Conservation (phyloP, 2,113 vertebrate genomes). For the Elephas maximus region DNA sequence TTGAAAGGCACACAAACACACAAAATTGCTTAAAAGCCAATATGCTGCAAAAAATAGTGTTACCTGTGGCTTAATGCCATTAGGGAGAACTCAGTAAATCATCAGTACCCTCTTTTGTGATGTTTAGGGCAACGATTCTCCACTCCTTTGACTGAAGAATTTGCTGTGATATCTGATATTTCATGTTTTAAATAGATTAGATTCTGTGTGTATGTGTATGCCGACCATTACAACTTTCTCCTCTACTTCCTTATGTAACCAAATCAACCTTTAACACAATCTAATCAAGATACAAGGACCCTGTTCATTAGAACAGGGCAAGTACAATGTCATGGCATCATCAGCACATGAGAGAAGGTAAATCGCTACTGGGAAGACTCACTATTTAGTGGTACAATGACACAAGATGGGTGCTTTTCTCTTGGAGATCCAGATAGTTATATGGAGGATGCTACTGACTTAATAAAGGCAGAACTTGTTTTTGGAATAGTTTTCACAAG, state of each 20-base stretch:
- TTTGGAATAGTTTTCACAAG: neutral
- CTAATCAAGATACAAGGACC: neutral
- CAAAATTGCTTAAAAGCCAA: neutral
- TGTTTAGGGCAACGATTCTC: neutral
- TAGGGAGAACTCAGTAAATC: neutral
- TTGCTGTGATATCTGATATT: neutral
- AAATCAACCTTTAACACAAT: neutral
- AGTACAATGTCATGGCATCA: neutral
- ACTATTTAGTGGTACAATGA: neutral
- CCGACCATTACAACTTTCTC: neutral
- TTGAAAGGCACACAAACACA: neutral
- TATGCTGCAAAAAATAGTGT: neutral
- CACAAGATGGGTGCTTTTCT: neutral
- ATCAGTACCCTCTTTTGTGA: neutral
- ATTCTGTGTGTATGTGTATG: neutral
- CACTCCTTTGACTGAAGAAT: neutral
- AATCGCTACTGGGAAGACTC: neutral
- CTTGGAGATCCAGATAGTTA: neutral
- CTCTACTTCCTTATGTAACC: neutral
- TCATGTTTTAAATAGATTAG: neutral
- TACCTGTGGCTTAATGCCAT: neutral
- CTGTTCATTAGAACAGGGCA: neutral
- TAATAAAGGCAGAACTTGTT: neutral
- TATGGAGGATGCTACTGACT: neutral
- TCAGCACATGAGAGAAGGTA: neutral